Evolutionary conservation across 2,113 vertebrate species (phyloP), one percentile per base, ranked within the genome.

Genomic region (Brevimyrus niger): DNA sequence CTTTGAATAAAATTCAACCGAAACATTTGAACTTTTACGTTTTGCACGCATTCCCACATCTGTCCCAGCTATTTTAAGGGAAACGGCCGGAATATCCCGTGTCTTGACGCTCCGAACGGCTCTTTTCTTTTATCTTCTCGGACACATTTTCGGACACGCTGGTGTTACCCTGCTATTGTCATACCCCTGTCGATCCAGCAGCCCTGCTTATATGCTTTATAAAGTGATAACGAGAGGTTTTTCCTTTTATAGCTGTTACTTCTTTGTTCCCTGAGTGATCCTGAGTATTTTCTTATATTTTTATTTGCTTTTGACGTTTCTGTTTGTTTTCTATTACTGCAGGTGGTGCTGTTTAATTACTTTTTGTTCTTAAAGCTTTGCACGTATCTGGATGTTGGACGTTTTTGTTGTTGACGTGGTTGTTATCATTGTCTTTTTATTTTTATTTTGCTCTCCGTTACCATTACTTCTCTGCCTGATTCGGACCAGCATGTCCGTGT

Each of bases 331-430:
- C 11, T 27, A 90, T 90, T 89, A 90, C 94, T 90, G 76, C 92
- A 91, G 89, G 93, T 93, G 94, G 94, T 93, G 93, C 93, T 92
- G 87, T 95, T 95, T 94, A 94, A 95, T 94, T 93, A 92, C 92
- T 92, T 93, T 93, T 93, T 90, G 89, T 92, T 91, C 86, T 91
- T 91, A 89, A 92, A 88, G 87, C 90, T 73, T 53, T 92, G 86
- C 88, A 89, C 89, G 55, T 91, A 92, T 94, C 90, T 90, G 89
- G 90, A 86, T 89, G 92, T 94, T 92, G 93, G 94, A 95, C 92
- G 94, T 95, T 93, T 94, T 89, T 92, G 90, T 85, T 47, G 44
- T 48, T 85, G 5, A 55, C 2, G 51, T 21, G 51, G 10, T 48
- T 27, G 44, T 85, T 80, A 6, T 48, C 19, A 5, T 50, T 80